Conservation (phyloP, 1,140 invertebrate genomes). For the Drosophila lowei region DNA sequence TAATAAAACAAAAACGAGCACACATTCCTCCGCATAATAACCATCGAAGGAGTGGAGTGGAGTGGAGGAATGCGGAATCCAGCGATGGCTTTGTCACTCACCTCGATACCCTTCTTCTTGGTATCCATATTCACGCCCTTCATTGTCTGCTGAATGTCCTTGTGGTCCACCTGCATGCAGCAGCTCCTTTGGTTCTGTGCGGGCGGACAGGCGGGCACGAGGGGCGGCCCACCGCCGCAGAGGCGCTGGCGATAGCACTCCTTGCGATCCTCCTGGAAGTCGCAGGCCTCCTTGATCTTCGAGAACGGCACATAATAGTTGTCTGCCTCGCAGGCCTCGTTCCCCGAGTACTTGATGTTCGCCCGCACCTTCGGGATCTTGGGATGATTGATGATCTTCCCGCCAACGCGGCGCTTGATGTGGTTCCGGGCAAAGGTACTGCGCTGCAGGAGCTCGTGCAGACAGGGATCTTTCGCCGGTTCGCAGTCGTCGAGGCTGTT, state of each 20-base stretch:
- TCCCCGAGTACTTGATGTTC: conserved; percentile 79
- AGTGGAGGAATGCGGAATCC: conserved; percentile 36
- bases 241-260: conserved; percentile 68
- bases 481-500: conserved; percentile 29
- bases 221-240: conserved; percentile 33
- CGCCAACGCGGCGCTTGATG: conserved; percentile 69
- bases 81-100: conserved; percentile 46
- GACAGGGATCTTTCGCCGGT: conserved; percentile 15
- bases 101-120: conserved; percentile 77
- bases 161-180: conserved; percentile 70
- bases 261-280: conserved; percentile 48
- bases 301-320: conserved; percentile 75
- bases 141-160: conserved; percentile 72
- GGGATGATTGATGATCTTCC: conserved; percentile 72
- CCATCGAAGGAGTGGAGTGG: not conserved
- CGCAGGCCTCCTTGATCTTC: conserved; percentile 70
- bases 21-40: conserved; percentile 53
- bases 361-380: conserved; percentile 74
- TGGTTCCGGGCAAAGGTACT: conserved; percentile 72
- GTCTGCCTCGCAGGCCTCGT: conserved; percentile 65
- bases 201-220: conserved; percentile 29
- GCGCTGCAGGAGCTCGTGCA: conserved; percentile 66
- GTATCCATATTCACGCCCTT: conserved; percentile 75
- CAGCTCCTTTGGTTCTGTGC: conserved; percentile 49
- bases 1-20: conserved; percentile 8